Evolutionary conservation across 2,113 vertebrate genomes (phyloP).

Genomic region (Hucho hucho): DNA sequence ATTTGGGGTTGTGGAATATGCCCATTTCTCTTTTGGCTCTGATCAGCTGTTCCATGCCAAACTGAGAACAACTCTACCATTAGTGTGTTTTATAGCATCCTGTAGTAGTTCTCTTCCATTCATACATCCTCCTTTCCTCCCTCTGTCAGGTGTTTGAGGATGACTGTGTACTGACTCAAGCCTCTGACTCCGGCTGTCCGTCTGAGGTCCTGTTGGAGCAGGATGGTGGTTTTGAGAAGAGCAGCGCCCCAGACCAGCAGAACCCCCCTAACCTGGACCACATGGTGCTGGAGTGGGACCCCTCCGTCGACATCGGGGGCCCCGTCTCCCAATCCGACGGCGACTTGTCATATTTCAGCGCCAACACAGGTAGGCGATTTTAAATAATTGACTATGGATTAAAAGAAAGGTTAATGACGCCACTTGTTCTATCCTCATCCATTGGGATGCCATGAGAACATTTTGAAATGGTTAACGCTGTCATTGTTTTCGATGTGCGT

Average conservation of each 20-base stretch:
- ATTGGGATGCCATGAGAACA: no score
- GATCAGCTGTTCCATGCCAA: neutral
- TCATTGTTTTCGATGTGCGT: neutral
- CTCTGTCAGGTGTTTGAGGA: conserved; percentile 76
- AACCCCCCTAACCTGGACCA: conserved; percentile 53
- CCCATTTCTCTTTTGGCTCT: no score
- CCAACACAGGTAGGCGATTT: conserved; percentile 51
- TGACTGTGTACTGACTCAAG: conserved; percentile 61
- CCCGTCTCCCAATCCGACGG: conserved; percentile 69
- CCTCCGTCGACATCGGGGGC: conserved; percentile 81
- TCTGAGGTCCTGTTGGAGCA: conserved; percentile 67
- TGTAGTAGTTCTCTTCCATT: neutral
- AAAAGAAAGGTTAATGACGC: no score
- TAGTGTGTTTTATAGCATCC: neutral
- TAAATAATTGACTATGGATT: neutral
- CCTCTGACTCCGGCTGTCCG: conserved; percentile 66
- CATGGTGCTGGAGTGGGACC: conserved; percentile 86
- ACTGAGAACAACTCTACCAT: neutral
- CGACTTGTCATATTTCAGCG: conserved; percentile 70
- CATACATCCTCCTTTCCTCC: neutral
- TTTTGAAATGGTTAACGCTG: neutral
- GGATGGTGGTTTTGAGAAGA: conserved; percentile 60
- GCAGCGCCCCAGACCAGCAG: conserved; percentile 9
- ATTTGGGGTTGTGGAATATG: neutral
- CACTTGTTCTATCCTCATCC: no score